A percentile compares a stretch with the other conserved stretches of the same genome.
phyloP scores from a whole-genome alignment of 2,113 vertebrate species.

The Oncorhynchus nerka region DNA sequence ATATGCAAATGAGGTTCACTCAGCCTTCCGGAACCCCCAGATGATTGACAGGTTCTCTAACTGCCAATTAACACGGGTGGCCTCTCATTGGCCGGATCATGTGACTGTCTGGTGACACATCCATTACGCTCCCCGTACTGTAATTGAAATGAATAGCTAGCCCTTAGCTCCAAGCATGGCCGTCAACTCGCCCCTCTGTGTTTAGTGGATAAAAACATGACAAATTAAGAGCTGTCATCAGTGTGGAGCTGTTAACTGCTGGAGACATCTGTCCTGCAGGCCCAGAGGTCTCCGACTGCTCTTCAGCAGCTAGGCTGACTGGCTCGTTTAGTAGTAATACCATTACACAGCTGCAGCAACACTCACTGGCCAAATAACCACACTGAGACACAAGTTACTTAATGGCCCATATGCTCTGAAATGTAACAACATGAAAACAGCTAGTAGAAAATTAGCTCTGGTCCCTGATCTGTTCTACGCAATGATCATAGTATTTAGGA shows the following conservation, averaged over 20 bases:
- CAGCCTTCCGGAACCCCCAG: constrained; percentile 14
- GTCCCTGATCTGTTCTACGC: not conserved
- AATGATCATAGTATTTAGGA: not conserved
- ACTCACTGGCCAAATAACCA: not conserved
- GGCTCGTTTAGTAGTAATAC: not conserved
- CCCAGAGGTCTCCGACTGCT: not conserved
- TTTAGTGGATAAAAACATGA: not conserved
- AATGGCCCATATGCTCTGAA: not conserved
- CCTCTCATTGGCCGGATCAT: constrained; percentile 36
- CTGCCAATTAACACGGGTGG: constrained; percentile 44
- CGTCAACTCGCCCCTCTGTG: constrained; percentile 4
- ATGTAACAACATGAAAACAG: no score
- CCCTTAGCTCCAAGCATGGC: constrained; percentile 3
- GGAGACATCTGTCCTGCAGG: constrained; percentile 12
- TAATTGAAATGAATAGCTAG: constrained; percentile 7
- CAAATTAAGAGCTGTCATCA: constrained; percentile 19
- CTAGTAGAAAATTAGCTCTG: no score
- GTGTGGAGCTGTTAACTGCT: constrained; percentile 19
- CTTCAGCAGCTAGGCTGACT: not conserved
- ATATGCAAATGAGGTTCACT: constrained; percentile 29
- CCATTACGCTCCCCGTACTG: constrained; percentile 24
- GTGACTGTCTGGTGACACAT: constrained; percentile 35
- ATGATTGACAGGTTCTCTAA: constrained; percentile 44
- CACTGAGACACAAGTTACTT: not conserved
- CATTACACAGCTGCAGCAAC: not conserved